Evolutionary conservation across 1,140 invertebrate genomes (phyloP).

Genomic region (Trachymyrmex septentrionalis): DNA sequence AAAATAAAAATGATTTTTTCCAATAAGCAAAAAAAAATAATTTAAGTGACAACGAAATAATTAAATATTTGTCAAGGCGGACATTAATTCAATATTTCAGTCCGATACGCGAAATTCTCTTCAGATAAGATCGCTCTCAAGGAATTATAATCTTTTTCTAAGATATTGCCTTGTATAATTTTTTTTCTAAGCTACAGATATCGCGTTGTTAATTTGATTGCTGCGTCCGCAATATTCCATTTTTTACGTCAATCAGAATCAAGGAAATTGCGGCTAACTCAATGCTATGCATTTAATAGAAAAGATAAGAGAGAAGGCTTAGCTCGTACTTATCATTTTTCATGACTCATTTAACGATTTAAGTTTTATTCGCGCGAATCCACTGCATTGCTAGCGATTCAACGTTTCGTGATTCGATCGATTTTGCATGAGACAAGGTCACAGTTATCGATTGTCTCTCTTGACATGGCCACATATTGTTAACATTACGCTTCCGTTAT

Average conservation of each 20-base stretch:
- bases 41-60: not conserved
- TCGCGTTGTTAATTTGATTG: conserved; percentile 1
- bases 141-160: not conserved
- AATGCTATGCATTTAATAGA: conserved; percentile 3
- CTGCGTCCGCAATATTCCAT: conserved; percentile 12
- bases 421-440: conserved; percentile 11
- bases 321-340: conserved; percentile 8
- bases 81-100: not conserved
- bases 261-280: not conserved
- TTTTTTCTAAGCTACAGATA: not conserved
- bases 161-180: not conserved
- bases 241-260: conserved; percentile 25
- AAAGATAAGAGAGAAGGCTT: conserved; percentile 15
- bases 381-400: not conserved
- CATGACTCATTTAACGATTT: conserved; percentile 29
- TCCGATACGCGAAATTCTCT: not conserved
- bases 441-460: conserved; percentile 51
- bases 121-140: not conserved
- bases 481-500: conserved; percentile 52
- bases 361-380: conserved; percentile 11
- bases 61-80: not conserved
- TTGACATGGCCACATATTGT: conserved; percentile 33
- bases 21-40: not conserved
- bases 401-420: conserved; percentile 33
- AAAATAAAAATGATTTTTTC: not conserved